Evolutionary conservation across 2,888 invertebrate species (phyloP), one percentile per base, ranked within the genome.

Genomic region (Onchidella celtica): DNA sequence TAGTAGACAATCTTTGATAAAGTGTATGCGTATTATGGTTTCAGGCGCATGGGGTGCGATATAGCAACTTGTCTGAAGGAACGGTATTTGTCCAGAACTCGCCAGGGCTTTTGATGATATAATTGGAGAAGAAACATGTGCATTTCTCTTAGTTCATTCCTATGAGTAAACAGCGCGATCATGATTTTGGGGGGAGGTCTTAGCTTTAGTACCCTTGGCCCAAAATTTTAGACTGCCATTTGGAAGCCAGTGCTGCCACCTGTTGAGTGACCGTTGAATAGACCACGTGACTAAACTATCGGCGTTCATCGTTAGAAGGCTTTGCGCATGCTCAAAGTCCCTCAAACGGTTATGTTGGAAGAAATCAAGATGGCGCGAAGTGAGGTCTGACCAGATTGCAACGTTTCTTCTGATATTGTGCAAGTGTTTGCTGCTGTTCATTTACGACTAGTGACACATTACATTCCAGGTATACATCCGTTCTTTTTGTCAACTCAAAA

Each of bases 361-460:
- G 38, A 47, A 81, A 73, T 68, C 75, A 81, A 81, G 81, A 81
- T 81, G 81, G 81, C 75, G 81, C 65, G 68, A 81, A 81, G 66
- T 47, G 57, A 21, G 29, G 3, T 65, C 38, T 79, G 38, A 73
- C 21, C 14, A 40, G 61, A 38, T 77, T 6, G 21, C 38, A 14
- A 9, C 36, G 3, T 21, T 77, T 57, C 17, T 75, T 38, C n/a
- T 65, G 29, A n/a, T 65, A 75, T 57, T 68, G 55, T 77, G 68
- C 77, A 57, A n/a, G 3, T 55, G 0, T 24, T 34, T 14, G 27
- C 32, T 34, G 27, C 65, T 57, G 29, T 66, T 76, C 2, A 24
- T 57, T 3, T 21, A 21, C 17, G 32, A 65, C 24, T 65, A 34
- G 29, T 65, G 40, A 47, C 24, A 65, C 47, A 14, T 40, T 14